Conservation (phyloP, 2,888 invertebrate genomes). For the Elysia crispata region DNA sequence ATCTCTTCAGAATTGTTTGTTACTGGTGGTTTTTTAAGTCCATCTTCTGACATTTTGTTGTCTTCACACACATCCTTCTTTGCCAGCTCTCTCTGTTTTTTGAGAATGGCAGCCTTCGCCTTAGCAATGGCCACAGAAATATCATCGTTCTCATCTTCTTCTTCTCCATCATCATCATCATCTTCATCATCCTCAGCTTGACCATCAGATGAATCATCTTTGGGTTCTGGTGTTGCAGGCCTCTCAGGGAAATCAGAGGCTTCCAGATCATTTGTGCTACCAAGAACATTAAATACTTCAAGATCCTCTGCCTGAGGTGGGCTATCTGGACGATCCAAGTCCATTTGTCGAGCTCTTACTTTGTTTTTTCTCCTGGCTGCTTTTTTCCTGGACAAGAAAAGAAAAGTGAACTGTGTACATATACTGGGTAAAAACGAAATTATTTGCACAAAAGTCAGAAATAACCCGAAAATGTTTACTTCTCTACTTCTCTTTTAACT, state of each 20-base stretch:
- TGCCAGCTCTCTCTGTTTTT: constrained; percentile 39
- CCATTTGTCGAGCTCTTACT: constrained; percentile 5
- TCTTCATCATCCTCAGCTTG: constrained; percentile 14
- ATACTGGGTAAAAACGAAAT: no score
- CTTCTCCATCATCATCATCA: constrained; percentile 25
- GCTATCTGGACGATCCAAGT: constrained; percentile 39
- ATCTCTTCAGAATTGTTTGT: no score
- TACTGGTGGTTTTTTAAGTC: neutral
- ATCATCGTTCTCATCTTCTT: constrained; percentile 40
- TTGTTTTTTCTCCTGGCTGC: constrained; percentile 36
- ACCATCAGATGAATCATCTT: constrained; percentile 44
- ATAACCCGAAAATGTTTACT: no score
- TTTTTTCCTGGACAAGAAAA: constrained; percentile 38
- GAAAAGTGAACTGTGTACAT: neutral
- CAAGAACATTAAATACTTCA: constrained; percentile 37
- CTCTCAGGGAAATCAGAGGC: constrained; percentile 50
- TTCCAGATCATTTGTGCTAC: constrained; percentile 53
- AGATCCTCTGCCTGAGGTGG: constrained; percentile 34
- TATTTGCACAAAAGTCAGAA: neutral
- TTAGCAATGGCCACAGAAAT: constrained; percentile 44
- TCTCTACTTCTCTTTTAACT: no score
- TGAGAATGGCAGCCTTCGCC: constrained; percentile 45
- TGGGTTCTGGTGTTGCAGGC: constrained; percentile 49
- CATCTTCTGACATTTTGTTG: neutral
- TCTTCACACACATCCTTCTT: neutral